A percentile compares a stretch with the other conserved stretches of the same genome.
phyloP scores from a whole-genome alignment of 2,113 vertebrate species.

The Chaetodon auriga region DNA sequence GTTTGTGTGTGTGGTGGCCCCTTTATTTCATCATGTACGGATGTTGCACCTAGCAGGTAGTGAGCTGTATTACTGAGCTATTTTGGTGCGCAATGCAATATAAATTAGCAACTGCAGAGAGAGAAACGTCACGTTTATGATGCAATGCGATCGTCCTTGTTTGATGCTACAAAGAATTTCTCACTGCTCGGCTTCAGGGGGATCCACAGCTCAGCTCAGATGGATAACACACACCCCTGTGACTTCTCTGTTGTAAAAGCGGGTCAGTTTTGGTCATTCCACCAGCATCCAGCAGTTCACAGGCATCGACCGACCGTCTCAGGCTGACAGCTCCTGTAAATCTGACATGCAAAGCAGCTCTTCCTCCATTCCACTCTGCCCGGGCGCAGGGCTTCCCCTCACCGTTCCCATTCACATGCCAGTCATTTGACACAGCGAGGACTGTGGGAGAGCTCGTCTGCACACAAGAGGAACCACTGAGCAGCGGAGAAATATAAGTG shows the following conservation, averaged over 20 bases:
- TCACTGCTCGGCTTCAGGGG: slow-evolving; percentile 18
- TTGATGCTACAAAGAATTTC: slow-evolving; percentile 4
- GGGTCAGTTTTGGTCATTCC: slow-evolving; percentile 49
- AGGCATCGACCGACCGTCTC: slow-evolving; percentile 14
- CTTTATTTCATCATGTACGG: slow-evolving; percentile 30
- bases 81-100: not conserved
- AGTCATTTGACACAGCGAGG: slow-evolving; percentile 42
- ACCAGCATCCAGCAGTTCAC: slow-evolving; percentile 11
- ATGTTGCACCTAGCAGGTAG: slow-evolving; percentile 26
- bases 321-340: slow-evolving; percentile 50
- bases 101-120: slow-evolving; percentile 23
- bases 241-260: not conserved
- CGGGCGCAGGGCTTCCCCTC: slow-evolving; percentile 56
- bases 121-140: slow-evolving; percentile 4
- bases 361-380: slow-evolving; percentile 14
- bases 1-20: slow-evolving; percentile 1
- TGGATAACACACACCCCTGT: not conserved
- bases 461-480: slow-evolving; percentile 39
- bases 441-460: slow-evolving; percentile 35
- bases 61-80: not conserved
- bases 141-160: slow-evolving; percentile 14
- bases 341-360: slow-evolving; percentile 44
- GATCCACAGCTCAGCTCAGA: slow-evolving; percentile 20
- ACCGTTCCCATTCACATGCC: slow-evolving; percentile 25
- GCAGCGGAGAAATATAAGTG: slow-evolving; percentile 5